Base-by-base conservation (phyloP, 2,888 invertebrate genomes). In the Eremobia ochroleuca region DNA sequence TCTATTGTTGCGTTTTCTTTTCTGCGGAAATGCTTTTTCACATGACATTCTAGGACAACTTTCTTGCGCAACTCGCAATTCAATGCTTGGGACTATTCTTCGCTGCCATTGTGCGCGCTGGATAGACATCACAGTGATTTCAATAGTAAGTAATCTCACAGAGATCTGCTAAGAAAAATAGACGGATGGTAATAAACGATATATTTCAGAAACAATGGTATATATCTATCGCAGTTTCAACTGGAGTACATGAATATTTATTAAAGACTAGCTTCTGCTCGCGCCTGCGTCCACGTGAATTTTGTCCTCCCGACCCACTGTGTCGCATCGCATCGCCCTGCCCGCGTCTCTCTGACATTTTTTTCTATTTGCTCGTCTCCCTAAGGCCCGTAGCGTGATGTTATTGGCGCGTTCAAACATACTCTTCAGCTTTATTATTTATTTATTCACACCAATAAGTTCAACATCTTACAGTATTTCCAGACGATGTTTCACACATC, bases 81-180 rank as follows among this genome's bases (percentile, higher is more conserved):
- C 86, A 84, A 84, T 77, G 79, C 76, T 77, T 77, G 81, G 73
- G 68, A 77, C 67, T 59, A 59, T 84, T 81, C 70, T 76, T 72
- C n/a, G 68, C 62, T 64, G 58, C 76, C 58, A 85, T 85, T 85
- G 80, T 85, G 72, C 71, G 52, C 81, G 69, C 67, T 67, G 70
- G 85, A 84, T 75, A 85, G 77, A 70, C 81, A 73, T 85, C 72
- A 70, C 64, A 18, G 74, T 77, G 83, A 84, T 84, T 75, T 84
- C 81, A 85, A 84, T 84, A 71, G 77, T 67, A 73, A 77, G 85
- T 81, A 81, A 81, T 85, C 77, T 75, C 40, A 46, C 77, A 75
- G 28, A 81, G 74, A 76, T 84, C 70, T 73, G 62, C 40, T 65
- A 34, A 74, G 74, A 70, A 81, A 80, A 77, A 66, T 64, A 80